Evolutionary conservation across 2,113 vertebrate species (phyloP).

Genomic region (Rhea pennata): DNA sequence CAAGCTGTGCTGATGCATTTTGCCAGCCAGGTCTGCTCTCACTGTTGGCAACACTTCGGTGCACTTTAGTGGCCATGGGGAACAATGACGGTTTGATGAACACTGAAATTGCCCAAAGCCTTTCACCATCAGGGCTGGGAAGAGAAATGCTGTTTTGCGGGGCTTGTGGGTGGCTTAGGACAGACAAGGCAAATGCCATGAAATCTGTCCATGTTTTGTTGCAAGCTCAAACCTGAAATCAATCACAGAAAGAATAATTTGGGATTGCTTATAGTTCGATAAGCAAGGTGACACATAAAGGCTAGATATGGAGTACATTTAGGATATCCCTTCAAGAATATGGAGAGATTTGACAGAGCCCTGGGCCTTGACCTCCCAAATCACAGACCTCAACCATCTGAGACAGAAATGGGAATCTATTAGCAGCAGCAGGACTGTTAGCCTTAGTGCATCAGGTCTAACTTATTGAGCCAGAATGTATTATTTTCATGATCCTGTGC

Average conservation of each 20-base stretch:
- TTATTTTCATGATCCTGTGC: slow-evolving; percentile 55
- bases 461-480: slow-evolving; percentile 40
- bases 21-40: neutral
- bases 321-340: neutral
- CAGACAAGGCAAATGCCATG: neutral
- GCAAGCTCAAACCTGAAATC: neutral
- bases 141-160: neutral
- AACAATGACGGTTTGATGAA: neutral
- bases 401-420: slow-evolving; percentile 4
- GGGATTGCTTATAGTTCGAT: neutral
- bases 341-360: neutral
- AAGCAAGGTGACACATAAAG: neutral
- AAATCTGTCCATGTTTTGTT: neutral
- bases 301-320: fast-evolving
- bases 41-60: neutral
- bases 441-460: slow-evolving; percentile 45
- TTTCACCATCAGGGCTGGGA: neutral
- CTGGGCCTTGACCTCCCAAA: neutral
- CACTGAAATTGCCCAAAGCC: neutral
- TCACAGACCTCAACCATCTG: neutral
- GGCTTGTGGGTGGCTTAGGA: neutral
- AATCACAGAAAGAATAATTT: neutral
- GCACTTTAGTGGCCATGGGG: neutral
- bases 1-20: neutral
- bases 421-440: slow-evolving; percentile 11